Conservation (phyloP, 53 echinoderm and acorn worm species). For the Antedon mediterranea region DNA sequence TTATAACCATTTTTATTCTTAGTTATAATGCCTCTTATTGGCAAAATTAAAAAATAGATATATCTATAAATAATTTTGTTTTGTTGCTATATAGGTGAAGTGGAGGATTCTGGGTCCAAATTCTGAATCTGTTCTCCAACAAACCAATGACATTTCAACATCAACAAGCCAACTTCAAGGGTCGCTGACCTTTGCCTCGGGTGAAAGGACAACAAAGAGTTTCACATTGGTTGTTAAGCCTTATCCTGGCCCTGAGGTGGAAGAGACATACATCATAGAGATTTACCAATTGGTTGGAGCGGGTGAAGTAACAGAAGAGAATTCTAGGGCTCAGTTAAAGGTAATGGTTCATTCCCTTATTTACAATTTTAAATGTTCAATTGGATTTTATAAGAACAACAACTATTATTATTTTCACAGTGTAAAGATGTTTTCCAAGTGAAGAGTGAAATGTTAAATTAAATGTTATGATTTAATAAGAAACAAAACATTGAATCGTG, state of each 20-base stretch:
- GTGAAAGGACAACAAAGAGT: constrained; percentile 42
- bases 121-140: constrained; percentile 39
- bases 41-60: too few species aligned
- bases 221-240: constrained; percentile 73
- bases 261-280: constrained; percentile 56
- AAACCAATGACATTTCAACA: constrained; percentile 70
- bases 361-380: too few species aligned
- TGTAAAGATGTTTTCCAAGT: too few species aligned
- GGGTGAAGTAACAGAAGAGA: constrained; percentile 45
- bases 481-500: too few species aligned
- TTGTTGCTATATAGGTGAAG: constrained; percentile 35
- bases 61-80: not conserved
- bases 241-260: constrained; percentile 75
- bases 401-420: too few species aligned
- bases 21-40: too few species aligned
- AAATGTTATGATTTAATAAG: too few species aligned
- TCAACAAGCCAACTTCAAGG: constrained; percentile 66
- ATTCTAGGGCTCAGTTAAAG: constrained; percentile 37
- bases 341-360: too few species aligned
- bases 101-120: constrained; percentile 98
- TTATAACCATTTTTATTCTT: too few species aligned
- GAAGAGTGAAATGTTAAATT: too few species aligned
- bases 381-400: too few species aligned
- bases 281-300: constrained; percentile 80
- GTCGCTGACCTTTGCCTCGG: constrained; percentile 55